Conservation (phyloP, 2,113 vertebrate genomes). For the Xiphophorus couchianus region DNA sequence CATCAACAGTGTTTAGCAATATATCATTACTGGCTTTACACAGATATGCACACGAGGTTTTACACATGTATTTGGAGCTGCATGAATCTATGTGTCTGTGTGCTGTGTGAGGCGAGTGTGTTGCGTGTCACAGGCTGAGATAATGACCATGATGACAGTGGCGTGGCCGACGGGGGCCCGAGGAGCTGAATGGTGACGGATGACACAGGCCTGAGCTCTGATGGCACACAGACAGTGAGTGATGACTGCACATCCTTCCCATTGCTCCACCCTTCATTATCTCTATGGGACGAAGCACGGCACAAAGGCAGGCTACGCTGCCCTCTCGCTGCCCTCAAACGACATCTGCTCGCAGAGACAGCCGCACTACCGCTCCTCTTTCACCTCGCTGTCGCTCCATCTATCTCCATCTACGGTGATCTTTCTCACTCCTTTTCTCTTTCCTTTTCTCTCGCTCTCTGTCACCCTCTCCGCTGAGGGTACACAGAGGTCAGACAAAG, state of each 20-base stretch:
- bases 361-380: constrained; percentile 70
- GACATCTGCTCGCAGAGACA: constrained; percentile 78
- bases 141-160: constrained; percentile 95
- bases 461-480: constrained; percentile 68
- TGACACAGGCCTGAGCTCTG: constrained; percentile 89
- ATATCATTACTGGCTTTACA: background rate
- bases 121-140: constrained; percentile 76
- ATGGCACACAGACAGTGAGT: constrained; percentile 93
- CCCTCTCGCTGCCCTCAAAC: constrained; percentile 79
- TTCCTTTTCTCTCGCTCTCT: constrained; percentile 56
- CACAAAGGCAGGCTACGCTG: constrained; percentile 77
- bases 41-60: background rate
- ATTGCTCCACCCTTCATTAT: constrained; percentile 91
- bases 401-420: constrained; percentile 77
- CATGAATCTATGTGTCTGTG: constrained; percentile 16
- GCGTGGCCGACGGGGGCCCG: constrained; percentile 87
- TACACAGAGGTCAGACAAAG: constrained; percentile 74
- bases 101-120: constrained; percentile 43
- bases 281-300: constrained; percentile 82
- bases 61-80: constrained; percentile 29
- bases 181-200: constrained; percentile 92
- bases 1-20: constrained; percentile 1
- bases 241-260: constrained; percentile 88
- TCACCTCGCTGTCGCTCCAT: constrained; percentile 75
- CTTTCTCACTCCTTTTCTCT: constrained; percentile 70